These are phyloP conservation scores for Lycopodina hypogea DNA, from an alignment of 37 sponge, comb jelly and placozoan genomes.

Conservation along the genomic window DNA sequence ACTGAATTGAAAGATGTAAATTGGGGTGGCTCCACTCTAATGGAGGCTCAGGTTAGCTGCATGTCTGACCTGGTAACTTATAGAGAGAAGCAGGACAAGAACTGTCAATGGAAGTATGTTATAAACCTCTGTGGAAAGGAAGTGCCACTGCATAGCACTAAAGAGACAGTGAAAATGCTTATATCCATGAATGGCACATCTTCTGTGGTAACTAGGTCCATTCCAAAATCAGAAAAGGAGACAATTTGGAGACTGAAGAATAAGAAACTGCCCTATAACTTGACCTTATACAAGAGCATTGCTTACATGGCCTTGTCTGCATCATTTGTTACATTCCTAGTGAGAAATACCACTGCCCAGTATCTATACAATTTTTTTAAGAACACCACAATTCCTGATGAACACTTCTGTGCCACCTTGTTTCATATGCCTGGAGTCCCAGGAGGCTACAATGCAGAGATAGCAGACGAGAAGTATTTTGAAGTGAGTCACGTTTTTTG, in stretches of 20 bases:
- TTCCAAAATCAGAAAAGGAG: not conserved
- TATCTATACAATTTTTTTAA: not conserved
- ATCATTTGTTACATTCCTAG: too few relatives aligned
- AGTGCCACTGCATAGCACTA: too few relatives aligned
- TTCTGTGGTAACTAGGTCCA: not conserved
- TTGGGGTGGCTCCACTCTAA: slow-evolving; percentile 10
- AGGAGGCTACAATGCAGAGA: too few relatives aligned
- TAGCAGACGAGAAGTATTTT: too few relatives aligned
- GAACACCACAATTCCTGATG: not conserved
- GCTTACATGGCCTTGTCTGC: slow-evolving; percentile 3
- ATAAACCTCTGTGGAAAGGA: slow-evolving; percentile 62
- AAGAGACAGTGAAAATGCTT: too few relatives aligned
- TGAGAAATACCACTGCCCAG: too few relatives aligned
- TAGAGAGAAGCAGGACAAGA: not conserved
- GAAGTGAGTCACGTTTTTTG: not conserved
- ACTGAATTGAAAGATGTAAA: slow-evolving; percentile 3
- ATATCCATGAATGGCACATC: too few relatives aligned
- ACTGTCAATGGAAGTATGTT: slow-evolving; percentile 37
- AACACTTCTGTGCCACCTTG: slow-evolving; percentile 21
- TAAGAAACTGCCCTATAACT: not conserved
- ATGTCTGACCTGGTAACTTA: too few relatives aligned
- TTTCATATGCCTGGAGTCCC: too few relatives aligned
- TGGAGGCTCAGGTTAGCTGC: slow-evolving; percentile 36
- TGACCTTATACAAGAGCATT: slow-evolving; percentile 4
- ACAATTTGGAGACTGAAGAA: not conserved